These are phyloP conservation scores for Eurytoma adleriae DNA, from an alignment of 2,888 invertebrate species.

Conservation along the genomic window DNA sequence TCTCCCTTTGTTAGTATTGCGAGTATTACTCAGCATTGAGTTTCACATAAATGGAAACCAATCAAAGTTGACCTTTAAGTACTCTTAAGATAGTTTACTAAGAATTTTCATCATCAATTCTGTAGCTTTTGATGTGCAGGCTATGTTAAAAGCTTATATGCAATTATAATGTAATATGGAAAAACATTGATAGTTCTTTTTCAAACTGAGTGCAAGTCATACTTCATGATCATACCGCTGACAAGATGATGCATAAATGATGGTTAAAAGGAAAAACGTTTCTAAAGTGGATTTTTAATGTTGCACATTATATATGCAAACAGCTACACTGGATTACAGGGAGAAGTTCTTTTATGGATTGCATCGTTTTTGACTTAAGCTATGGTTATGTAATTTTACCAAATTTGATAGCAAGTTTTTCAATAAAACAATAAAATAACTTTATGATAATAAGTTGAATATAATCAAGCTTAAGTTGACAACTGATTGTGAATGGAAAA, in stretches of 20 bases:
- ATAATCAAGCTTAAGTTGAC: conserved; percentile 22
- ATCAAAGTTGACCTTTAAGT: conserved; percentile 1
- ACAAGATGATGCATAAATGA: neutral
- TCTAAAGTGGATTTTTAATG: conserved; percentile 1
- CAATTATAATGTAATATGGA: conserved; percentile 25
- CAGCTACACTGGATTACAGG: conserved; percentile 20
- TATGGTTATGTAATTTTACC: conserved; percentile 15
- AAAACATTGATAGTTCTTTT: conserved; percentile 15
- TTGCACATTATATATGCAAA: neutral
- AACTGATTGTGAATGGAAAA: conserved; percentile 6
- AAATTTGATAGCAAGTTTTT: neutral
- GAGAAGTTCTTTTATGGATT: neutral
- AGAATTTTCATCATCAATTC: conserved; percentile 26
- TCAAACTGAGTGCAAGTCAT: conserved; percentile 14
- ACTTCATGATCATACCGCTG: neutral
- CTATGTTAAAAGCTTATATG: conserved; percentile 52
- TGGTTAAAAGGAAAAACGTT: conserved; percentile 11
- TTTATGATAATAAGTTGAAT: neutral
- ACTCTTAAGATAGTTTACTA: conserved; percentile 15
- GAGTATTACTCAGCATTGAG: conserved; percentile 1
- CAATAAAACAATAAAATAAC: neutral
- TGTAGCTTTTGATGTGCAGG: conserved; percentile 52
- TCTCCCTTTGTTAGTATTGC: too few species aligned
- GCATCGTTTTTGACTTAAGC: conserved; percentile 20
- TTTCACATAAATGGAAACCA: conserved; percentile 8